Base-by-base conservation (phyloP, 2,797 vertebrate species). In the Lacerta viridis region DNA sequence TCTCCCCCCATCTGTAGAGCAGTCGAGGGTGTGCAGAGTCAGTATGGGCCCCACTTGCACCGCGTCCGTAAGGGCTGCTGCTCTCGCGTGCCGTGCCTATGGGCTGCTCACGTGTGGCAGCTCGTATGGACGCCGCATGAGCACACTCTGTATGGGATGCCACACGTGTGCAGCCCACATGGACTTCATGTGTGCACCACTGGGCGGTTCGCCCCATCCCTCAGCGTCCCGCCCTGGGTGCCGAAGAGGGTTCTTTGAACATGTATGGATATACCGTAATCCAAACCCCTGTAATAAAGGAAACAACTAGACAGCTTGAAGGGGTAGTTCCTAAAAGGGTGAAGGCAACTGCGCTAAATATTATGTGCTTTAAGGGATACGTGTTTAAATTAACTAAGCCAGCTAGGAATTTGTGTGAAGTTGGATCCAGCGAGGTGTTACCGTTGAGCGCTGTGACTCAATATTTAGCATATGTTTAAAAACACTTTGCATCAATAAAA, bases 381-480 rank as follows among this genome's bases (percentile, higher is more conserved):
- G 15, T 6, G 66, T 86, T 71, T 39, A 69, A 55, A 86, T 71
- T 79, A 79, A 36, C 9, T 59, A 72, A 88, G 87, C 29, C 29
- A 29, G 76, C 76, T 71, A 88, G 29, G 36, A 71, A 84, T 80
- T 27, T 79, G 50, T 61, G 50, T 64, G 50, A 43, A 72, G 61
- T 84, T 50, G 71, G 36, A 18, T 33, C 36, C 50, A 33, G 46
- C 7, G 76, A 61, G 75, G 87, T 88, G 82, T 78, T 88, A 71
- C 55, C 43, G 64, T 8, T 81, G 39, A 23, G 36, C 7, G 18
- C 29, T 25, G 46, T 88, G 87, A 88, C 75, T 84, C 75, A 80
- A 61, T 84, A 72, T 88, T 88, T 79, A 88, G 13, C 87, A 84
- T 88, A 88, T 84, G 76, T 84, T 84, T 84, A 72, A 84, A 72